Evolutionary conservation across 2,888 invertebrate genomes (phyloP), one percentile per base, ranked within the genome.

Genomic region (Platynereis dumerilii): DNA sequence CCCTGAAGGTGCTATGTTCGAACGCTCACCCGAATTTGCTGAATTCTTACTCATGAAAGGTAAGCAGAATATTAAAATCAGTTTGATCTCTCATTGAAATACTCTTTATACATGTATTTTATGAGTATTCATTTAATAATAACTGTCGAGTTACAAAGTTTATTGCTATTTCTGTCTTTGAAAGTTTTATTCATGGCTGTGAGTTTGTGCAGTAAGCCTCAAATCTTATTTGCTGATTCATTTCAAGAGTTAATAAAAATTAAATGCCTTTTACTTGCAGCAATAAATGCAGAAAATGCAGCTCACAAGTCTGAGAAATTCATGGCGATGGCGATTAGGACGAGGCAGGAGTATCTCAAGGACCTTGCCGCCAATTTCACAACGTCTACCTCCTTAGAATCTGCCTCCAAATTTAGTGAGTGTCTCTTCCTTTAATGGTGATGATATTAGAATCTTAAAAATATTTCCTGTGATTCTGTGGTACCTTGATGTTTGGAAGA

Each of bases 241-340:
- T n/a, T n/a, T n/a, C n/a, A n/a, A n/a, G n/a, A n/a, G n/a, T n/a
- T n/a, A n/a, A n/a, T n/a, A n/a, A n/a, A n/a, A n/a, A n/a, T n/a
- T n/a, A n/a, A n/a, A n/a, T n/a, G n/a, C n/a, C n/a, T n/a, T n/a
- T n/a, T n/a, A n/a, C n/a, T n/a, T n/a, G 10, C 78, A 88, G 92
- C 94, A 48, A 94, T 97, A 72, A 97, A 97, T 84, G 96, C 94
- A 27, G 96, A 97, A 83, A 96, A 96, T 85, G 96, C 96, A 15
- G 96, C 96, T 15, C 95, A 96, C 82, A 89, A 93, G 75, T 95
- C 96, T 54, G 94, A 96, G 79, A 97, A 97, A 86, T 97, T 97
- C 85, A 92, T 93, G 61, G 94, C 94, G 57, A 96, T 97, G 96
- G 96, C 96, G 15, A 94, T 93, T 12, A 88, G 97, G 76, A 97